Base-by-base conservation (phyloP, 2,797 vertebrate species). In the Onychomys leucogaster region DNA sequence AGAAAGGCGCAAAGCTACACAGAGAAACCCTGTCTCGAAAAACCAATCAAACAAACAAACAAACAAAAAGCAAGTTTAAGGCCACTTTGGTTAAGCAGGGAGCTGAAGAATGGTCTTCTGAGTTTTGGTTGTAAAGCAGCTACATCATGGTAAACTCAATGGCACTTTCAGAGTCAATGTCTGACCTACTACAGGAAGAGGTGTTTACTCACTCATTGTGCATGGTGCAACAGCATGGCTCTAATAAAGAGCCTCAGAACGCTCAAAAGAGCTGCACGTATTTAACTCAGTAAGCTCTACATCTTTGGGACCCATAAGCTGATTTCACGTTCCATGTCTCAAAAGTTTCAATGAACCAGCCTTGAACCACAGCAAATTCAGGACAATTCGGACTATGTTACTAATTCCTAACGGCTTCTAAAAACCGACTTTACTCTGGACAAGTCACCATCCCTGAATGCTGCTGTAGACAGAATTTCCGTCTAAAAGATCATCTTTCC, bases 381-480 rank as follows among this genome's bases (percentile, higher is more conserved):
- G 52, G 77, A 84, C 83, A 93, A 95, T 82, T n/a, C 61, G 96
- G 91, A 93, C 34, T 96, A 95, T 63, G 52, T 88, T 94, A 92
- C 81, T 82, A 94, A 94, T 43, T 81, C 88, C 63, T 65, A 69
- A 80, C 95, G 93, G 94, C 93, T 63, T 77, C 37, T 34, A n/a
- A 94, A 94, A 13, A 92, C 84, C 88, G 96, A 96, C 34, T 87
- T 55, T 37, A 87, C 49, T 41, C 95, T 91, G 87, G 93, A 80
- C 95, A 94, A 97, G 94, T 84, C 93, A 94, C 67, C 92, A 93
- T 90, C 77, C 91, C 94, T 65, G 92, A 92, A 92, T 90, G 95
- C 92, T 83, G 84, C 61, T 91, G 89, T 49, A 97, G 77, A 88
- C 85, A 86, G 88, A 90, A 94, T 76, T 97, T 94, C 84, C 95